These are phyloP conservation scores for Drosophila burlai DNA, from an alignment of 1,140 invertebrate species.

Conservation along the genomic window DNA sequence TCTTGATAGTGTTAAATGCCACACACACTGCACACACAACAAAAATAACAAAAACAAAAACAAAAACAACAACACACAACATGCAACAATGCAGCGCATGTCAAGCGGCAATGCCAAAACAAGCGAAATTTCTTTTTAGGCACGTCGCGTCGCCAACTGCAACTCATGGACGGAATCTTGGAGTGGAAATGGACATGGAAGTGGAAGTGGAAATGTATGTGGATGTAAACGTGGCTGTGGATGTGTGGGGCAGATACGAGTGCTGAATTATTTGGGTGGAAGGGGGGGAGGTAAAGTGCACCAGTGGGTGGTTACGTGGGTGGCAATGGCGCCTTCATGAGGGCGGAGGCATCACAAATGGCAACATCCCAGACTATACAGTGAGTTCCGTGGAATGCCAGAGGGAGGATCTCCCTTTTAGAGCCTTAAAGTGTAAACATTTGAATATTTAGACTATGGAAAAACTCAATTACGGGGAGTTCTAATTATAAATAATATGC, in stretches of 20 bases:
- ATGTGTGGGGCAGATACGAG: constrained; percentile 55
- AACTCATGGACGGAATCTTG: constrained; percentile 42
- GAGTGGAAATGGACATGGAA: constrained; percentile 29
- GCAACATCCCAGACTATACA: constrained; percentile 1
- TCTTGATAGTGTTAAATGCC: constrained; percentile 81
- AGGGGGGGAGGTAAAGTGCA: constrained; percentile 9
- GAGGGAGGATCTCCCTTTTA: background rate
- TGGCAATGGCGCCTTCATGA: constrained; percentile 4
- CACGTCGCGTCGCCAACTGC: constrained; percentile 61
- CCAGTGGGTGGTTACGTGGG: constrained; percentile 24
- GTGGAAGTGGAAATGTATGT: constrained; percentile 13
- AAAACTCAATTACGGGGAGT: background rate
- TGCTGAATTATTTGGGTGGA: constrained; percentile 69
- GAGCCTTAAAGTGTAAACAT: constrained; percentile 7
- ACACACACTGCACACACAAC: constrained; percentile 53
- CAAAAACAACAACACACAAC: constrained; percentile 21
- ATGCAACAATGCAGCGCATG: constrained; percentile 55
- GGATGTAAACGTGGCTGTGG: background rate
- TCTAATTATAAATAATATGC: background rate
- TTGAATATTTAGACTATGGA: background rate
- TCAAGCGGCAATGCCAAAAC: constrained; percentile 60
- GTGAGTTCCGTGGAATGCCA: background rate
- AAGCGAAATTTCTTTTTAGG: constrained; percentile 80
- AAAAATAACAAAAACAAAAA: constrained; percentile 3
- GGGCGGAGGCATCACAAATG: background rate